Conservation (phyloP, 2,888 invertebrate species). For the Tolmerus cingulatus region DNA sequence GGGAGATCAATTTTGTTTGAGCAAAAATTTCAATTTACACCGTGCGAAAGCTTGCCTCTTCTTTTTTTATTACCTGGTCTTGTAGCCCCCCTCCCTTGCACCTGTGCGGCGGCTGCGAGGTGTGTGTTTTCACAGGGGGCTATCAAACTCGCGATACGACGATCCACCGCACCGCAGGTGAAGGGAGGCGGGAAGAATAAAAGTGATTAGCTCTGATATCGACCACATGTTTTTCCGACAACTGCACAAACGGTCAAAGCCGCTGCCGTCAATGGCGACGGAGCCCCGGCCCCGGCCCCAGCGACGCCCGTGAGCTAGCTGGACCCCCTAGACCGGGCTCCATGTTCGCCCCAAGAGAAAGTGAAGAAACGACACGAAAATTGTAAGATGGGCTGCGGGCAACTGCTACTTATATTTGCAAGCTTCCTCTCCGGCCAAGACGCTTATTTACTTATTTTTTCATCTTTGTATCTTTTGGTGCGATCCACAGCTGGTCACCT, state of each 20-base stretch:
- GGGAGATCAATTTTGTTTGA: neutral
- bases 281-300: neutral
- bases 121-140: neutral
- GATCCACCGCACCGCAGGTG: neutral
- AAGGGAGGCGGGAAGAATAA: neutral
- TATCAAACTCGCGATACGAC: neutral
- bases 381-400: neutral
- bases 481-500: neutral
- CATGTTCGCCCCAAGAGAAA: neutral
- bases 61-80: neutral
- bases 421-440: neutral
- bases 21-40: neutral
- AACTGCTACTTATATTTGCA: neutral
- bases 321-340: neutral
- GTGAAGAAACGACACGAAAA: neutral
- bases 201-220: neutral
- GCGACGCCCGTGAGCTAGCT: neutral
- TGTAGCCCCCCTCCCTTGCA: neutral
- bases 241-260: neutral
- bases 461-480: neutral
- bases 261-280: neutral
- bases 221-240: neutral
- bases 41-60: neutral
- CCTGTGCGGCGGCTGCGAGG: neutral
- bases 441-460: neutral